Conservation (phyloP, 2,888 invertebrate species). For the Pyrgus malvae region DNA sequence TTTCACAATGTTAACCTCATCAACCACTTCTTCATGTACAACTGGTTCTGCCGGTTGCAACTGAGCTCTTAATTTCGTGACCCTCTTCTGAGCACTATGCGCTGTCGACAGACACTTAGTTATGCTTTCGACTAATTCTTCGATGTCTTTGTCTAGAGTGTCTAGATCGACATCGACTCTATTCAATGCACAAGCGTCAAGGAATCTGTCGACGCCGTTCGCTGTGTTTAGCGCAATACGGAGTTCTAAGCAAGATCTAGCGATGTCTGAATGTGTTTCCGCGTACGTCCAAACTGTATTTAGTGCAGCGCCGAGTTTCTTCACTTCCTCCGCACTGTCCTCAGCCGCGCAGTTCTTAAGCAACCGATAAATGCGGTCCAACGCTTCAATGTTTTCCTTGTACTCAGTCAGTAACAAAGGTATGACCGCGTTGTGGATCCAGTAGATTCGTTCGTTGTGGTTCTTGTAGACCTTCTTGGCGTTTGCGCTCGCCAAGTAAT, state of each 20-base stretch:
- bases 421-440: constrained; percentile 63
- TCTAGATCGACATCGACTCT: constrained; percentile 61
- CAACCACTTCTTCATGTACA: constrained; percentile 37
- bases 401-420: constrained; percentile 52
- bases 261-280: constrained; percentile 67
- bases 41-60: constrained; percentile 26
- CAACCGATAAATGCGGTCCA: constrained; percentile 68
- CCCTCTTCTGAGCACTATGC: constrained; percentile 61
- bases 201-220: constrained; percentile 63
- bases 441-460: constrained; percentile 69
- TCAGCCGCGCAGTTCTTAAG: constrained; percentile 62
- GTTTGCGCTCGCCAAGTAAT: constrained; percentile 49
- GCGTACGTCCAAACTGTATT: constrained; percentile 67
- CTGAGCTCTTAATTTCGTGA: constrained; percentile 64
- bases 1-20: constrained; percentile 46
- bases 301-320: constrained; percentile 54
- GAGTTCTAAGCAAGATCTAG: constrained; percentile 60
- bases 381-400: constrained; percentile 51
- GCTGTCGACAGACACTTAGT: constrained; percentile 59
- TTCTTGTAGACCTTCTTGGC: constrained; percentile 57
- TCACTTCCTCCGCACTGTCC: constrained; percentile 41
- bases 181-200: constrained; percentile 68
- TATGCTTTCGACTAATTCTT: constrained; percentile 60
- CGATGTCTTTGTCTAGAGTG: constrained; percentile 63
- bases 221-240: constrained; percentile 64